A percentile compares a stretch with the other conserved stretches of the same genome.
Evolutionary conservation across 1,140 invertebrate species (phyloP).

Genomic region (Megalopta genalis): DNA sequence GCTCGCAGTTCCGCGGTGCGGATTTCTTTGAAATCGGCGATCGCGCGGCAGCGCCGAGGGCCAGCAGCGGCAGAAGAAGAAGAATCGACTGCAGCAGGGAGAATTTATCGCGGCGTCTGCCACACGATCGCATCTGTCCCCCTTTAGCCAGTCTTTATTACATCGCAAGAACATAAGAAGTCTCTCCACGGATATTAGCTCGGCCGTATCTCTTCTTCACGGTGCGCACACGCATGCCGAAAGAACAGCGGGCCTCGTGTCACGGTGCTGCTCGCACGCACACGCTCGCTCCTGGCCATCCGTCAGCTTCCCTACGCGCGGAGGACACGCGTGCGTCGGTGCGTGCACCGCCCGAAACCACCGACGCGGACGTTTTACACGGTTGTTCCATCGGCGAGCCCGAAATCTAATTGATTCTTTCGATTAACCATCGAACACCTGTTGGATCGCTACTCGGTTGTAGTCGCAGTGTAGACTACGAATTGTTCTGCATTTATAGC

Average conservation of each 20-base stretch:
- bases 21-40: slow-evolving; percentile 26
- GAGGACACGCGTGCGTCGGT: neutral
- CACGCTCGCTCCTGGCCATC: neutral
- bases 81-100: slow-evolving; percentile 50
- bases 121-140: slow-evolving; percentile 57
- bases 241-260: slow-evolving; percentile 26
- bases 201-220: slow-evolving; percentile 48
- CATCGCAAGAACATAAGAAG: slow-evolving; percentile 52
- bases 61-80: slow-evolving; percentile 13
- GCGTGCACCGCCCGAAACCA: no score
- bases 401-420: no score
- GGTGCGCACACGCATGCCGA: slow-evolving; percentile 13
- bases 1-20: neutral
- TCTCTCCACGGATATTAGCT: slow-evolving; percentile 52
- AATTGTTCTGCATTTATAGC: no score
- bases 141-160: slow-evolving; percentile 57
- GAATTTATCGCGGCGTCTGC: slow-evolving; percentile 57
- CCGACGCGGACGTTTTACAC: no score
- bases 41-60: slow-evolving; percentile 1
- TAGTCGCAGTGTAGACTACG: no score
- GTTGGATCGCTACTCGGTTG: no score
- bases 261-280: slow-evolving; percentile 21
- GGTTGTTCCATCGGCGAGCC: no score
- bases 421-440: no score
- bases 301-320: slow-evolving; percentile 19